phyloP scores from a whole-genome alignment of 1,140 invertebrate species.

The Listronotus bonariensis region DNA sequence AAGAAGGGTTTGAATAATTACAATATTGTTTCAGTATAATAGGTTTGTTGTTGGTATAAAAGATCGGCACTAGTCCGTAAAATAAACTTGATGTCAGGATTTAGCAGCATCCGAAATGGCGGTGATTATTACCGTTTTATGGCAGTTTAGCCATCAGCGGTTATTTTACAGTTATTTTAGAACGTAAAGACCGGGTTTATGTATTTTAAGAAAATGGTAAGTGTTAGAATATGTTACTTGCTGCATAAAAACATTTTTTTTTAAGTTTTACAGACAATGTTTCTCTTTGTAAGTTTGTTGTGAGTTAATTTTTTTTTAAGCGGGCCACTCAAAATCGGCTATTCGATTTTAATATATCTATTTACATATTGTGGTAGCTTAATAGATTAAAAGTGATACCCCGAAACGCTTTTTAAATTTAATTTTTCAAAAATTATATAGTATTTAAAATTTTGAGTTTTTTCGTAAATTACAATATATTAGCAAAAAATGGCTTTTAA shows the following conservation, averaged over 20 bases:
- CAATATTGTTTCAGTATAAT: constrained; percentile 41
- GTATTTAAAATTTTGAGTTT: too few relatives aligned
- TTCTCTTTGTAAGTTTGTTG: constrained; percentile 15
- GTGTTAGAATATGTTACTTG: constrained; percentile 1
- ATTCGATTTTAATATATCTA: too few relatives aligned
- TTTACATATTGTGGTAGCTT: too few relatives aligned
- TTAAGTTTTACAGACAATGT: too few relatives aligned
- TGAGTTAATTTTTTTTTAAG: too few relatives aligned
- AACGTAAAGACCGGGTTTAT: constrained; percentile 26
- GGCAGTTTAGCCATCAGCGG: constrained; percentile 33
- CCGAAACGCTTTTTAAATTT: constrained; percentile 26
- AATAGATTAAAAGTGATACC: too few relatives aligned
- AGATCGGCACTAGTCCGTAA: constrained; percentile 41
- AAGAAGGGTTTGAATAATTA: constrained; percentile 41
- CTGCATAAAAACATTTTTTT: too few relatives aligned
- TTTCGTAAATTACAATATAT: too few relatives aligned
- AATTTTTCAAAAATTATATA: too few relatives aligned
- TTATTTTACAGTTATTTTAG: constrained; percentile 37
- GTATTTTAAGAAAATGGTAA: constrained; percentile 3
- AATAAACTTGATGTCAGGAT: constrained; percentile 39
- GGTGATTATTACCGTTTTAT: constrained; percentile 38
- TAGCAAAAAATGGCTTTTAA: too few relatives aligned
- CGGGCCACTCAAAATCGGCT: too few relatives aligned
- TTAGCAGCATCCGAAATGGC: constrained; percentile 33
- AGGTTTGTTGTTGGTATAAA: constrained; percentile 40